A percentile compares a stretch with the other conserved stretches of the same genome.
Conservation (phyloP, 2,888 invertebrate genomes). For the Agrochola circellaris region DNA sequence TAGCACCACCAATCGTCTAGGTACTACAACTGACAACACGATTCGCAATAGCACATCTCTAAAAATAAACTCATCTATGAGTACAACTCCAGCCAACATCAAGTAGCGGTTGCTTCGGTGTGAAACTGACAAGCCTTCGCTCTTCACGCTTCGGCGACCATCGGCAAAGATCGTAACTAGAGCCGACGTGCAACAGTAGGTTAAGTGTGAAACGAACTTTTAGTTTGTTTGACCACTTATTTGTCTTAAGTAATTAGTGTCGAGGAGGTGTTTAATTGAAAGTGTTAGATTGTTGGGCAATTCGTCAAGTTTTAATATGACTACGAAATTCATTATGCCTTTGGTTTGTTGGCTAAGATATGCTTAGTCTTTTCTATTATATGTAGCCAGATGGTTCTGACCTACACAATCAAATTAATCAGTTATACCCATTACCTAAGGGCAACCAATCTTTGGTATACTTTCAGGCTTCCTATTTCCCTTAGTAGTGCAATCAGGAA, state of each 20-base stretch:
- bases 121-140: constrained; percentile 58
- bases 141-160: constrained; percentile 54
- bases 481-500: neutral
- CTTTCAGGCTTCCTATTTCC: neutral
- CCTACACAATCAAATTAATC: neutral
- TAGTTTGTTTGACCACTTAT: constrained; percentile 49
- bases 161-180: constrained; percentile 50
- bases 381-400: too few species aligned
- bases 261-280: constrained; percentile 30
- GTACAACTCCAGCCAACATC: neutral
- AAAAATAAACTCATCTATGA: constrained; percentile 9
- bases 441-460: too few species aligned
- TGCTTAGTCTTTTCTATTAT: neutral
- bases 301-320: neutral
- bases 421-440: neutral
- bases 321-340: neutral
- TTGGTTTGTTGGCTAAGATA: neutral
- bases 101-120: constrained; percentile 55
- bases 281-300: constrained; percentile 6
- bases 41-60: constrained; percentile 1
- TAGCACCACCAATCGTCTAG: neutral
- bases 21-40: neutral
- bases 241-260: constrained; percentile 46
- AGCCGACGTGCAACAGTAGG: constrained; percentile 40
- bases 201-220: constrained; percentile 52